A percentile compares a stretch with the other conserved stretches of the same genome.
These are phyloP conservation scores for Bombyx mori DNA, from an alignment of 1,140 invertebrate species.

Conservation along the genomic window ASM3026992v2 NC_085109.1:14316001-14316500, in stretches of 20 bases:
- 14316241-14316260: constrained; percentile 18
- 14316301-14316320: not conserved
- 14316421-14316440: constrained; percentile 78
- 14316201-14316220: too few species aligned
- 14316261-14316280: constrained; percentile 41
- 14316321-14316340: constrained; percentile 3
- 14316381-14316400: constrained; percentile 55
- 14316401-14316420: constrained; percentile 67
- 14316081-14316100: too few species aligned
- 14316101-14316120: too few species aligned
- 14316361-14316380: constrained; percentile 72
- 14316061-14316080: too few species aligned
- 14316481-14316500: constrained; percentile 59
- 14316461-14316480: constrained; percentile 73
- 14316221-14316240: too few species aligned
- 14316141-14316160: too few species aligned
- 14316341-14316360: constrained; percentile 23
- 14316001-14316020: too few species aligned
- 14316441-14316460: constrained; percentile 80
- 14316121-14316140: too few species aligned
- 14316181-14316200: too few species aligned
- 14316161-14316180: too few species aligned
- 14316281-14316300: constrained; percentile 12
- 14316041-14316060: too few species aligned
- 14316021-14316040: too few species aligned